These are phyloP conservation scores for Eupithecia pulchellata DNA, from an alignment of 2,888 invertebrate genomes.

Conservation along the genomic window DNA sequence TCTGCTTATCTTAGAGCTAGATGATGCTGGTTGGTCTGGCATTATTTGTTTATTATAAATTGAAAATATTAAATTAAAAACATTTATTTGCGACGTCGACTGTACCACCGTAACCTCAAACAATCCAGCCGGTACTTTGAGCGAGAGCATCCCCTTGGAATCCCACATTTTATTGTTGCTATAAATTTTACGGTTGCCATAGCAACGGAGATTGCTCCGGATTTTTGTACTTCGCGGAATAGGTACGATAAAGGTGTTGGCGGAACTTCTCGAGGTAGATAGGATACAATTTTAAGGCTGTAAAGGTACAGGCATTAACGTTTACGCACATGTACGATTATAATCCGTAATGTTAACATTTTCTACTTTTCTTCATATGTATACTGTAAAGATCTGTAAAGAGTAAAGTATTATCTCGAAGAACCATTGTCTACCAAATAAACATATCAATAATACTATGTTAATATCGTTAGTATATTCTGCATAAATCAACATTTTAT, in stretches of 20 bases:
- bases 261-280: slow-evolving; percentile 22
- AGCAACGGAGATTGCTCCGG: slow-evolving; percentile 76
- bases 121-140: slow-evolving; percentile 66
- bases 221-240: slow-evolving; percentile 71
- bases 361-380: not conserved
- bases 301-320: slow-evolving; percentile 2
- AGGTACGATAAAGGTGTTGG: slow-evolving; percentile 34
- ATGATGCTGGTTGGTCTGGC: no score
- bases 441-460: not conserved
- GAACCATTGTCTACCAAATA: no score
- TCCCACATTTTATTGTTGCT: slow-evolving; percentile 81
- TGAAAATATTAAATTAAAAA: no score
- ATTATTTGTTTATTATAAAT: no score
- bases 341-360: not conserved
- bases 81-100: not conserved
- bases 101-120: slow-evolving; percentile 49
- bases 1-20: no score
- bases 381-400: not conserved
- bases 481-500: not conserved
- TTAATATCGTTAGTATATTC: not conserved
- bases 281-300: slow-evolving; percentile 14
- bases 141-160: slow-evolving; percentile 73
- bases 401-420: not conserved
- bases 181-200: slow-evolving; percentile 79
- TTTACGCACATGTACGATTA: slow-evolving; percentile 3